Evolutionary conservation across 2,797 vertebrate species (phyloP), one percentile per base, ranked within the genome.

Genomic region (Decapterus maruadsi): DNA sequence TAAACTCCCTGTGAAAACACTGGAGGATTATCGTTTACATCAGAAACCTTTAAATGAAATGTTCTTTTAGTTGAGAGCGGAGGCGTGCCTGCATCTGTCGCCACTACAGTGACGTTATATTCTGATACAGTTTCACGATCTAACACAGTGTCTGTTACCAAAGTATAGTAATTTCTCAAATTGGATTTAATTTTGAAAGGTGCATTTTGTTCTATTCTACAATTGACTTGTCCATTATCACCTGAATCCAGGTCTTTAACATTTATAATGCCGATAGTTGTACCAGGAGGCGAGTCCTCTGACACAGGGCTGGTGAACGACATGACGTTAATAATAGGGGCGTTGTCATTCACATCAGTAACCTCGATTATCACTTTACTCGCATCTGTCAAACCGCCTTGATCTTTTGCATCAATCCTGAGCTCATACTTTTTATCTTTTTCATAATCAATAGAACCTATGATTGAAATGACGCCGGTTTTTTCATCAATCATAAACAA

Each of bases 11-110:
- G 16, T 20, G 75, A 13, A 88, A 95, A 95, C 0, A 78, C 70
- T 0, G 94, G 94, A 8, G 86, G 22, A 1, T 94, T 91, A 26
- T 94, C 94, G 58, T 94, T 94, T 7, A 94, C 87, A 45, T 94
- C 93, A 59, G 91, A 92, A 2, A 94, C 45, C 43, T 90, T 90
- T 2, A 94, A 38, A 14, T 64, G 29, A 38, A 94, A 82, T 0
- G 62, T 61, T 17, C 26, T 69, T 26, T 40, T 86, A 9, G 72
- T 78, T 1, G 80, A 91, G 0, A 94, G 88, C 20, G 87, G 50
- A 31, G 90, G 89, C 0, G n/a, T 75, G n/a, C 93, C 94, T 16
- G 72, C 68, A 42, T 95, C 93, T 20, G 75, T 75, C 0, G 89
- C 90, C 8, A 77, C 81, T 17, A 95, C 76, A 43, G 82, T 93